Evolutionary conservation across 2,888 invertebrate species (phyloP).

Genomic region (Torymus aiolomorphi): DNA sequence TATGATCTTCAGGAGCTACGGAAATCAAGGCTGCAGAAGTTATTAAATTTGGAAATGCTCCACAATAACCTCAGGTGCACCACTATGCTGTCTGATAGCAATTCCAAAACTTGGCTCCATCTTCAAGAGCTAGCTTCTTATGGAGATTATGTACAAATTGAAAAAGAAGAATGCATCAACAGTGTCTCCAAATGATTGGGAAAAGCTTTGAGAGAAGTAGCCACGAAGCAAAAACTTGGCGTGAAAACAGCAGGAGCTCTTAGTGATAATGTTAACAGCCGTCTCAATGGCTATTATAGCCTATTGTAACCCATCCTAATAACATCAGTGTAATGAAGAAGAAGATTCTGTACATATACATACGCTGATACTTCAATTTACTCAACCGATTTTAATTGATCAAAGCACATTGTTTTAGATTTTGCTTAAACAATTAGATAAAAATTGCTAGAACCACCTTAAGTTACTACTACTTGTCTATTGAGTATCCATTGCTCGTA

Average conservation of each 20-base stretch:
- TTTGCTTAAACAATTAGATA: no score
- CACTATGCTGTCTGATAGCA: constrained; percentile 2
- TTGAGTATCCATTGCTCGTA: no score
- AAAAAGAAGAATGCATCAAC: constrained; percentile 6
- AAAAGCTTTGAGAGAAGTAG: constrained; percentile 11
- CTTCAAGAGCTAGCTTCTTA: background rate
- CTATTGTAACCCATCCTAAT: no score
- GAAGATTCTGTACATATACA: no score
- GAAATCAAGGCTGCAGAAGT: background rate
- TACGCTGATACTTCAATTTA: no score
- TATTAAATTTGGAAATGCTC: constrained; percentile 8
- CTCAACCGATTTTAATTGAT: no score
- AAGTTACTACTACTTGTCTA: no score
- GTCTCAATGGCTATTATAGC: background rate
- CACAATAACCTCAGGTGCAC: background rate
- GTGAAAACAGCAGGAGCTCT: background rate
- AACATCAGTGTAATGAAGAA: no score
- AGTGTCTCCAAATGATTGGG: background rate
- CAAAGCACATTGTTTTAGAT: no score
- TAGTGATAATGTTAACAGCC: background rate
- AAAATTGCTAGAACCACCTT: no score
- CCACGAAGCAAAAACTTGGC: background rate
- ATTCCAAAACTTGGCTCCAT: background rate
- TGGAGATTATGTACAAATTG: background rate
- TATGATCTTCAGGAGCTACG: constrained; percentile 5